Percentiles rank a stretch among this genome's conserved stretches.
phyloP scores from a whole-genome alignment of 2,888 invertebrate species.

The Rhodophaea formosa region DNA sequence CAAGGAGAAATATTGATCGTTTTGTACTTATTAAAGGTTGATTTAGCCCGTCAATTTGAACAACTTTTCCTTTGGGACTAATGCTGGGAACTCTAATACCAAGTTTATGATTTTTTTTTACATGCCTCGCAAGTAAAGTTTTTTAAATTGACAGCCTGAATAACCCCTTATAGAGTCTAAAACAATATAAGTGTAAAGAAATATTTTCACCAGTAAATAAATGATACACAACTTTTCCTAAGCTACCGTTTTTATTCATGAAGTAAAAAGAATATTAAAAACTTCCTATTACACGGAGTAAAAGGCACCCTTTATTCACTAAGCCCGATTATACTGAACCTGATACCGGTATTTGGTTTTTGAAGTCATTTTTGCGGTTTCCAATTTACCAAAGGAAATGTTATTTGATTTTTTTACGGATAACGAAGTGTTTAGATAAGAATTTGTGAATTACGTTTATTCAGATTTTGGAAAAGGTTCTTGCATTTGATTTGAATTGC shows the following conservation, averaged over 20 bases:
- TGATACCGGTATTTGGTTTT: conserved; percentile 3
- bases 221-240: too few relatives aligned
- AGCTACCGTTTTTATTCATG: neutral
- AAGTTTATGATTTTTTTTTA: too few relatives aligned
- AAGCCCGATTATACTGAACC: conserved; percentile 1
- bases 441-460: conserved; percentile 10
- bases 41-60: too few relatives aligned
- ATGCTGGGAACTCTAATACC: too few relatives aligned
- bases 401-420: conserved; percentile 9
- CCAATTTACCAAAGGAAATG: conserved; percentile 5
- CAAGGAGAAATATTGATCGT: too few relatives aligned
- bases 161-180: too few relatives aligned
- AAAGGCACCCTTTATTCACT: conserved; percentile 6
- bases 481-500: neutral
- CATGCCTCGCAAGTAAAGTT: too few relatives aligned
- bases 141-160: too few relatives aligned
- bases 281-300: neutral
- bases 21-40: too few relatives aligned
- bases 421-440: conserved; percentile 18
- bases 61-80: too few relatives aligned
- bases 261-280: neutral
- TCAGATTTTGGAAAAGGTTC: neutral
- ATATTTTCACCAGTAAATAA: neutral
- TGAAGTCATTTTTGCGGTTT: conserved; percentile 12
- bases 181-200: too few relatives aligned